Percentiles rank a stretch among this genome's conserved stretches.
phyloP scores from a whole-genome alignment of 2,888 invertebrate species.

The Xanthorhoe designata region DNA sequence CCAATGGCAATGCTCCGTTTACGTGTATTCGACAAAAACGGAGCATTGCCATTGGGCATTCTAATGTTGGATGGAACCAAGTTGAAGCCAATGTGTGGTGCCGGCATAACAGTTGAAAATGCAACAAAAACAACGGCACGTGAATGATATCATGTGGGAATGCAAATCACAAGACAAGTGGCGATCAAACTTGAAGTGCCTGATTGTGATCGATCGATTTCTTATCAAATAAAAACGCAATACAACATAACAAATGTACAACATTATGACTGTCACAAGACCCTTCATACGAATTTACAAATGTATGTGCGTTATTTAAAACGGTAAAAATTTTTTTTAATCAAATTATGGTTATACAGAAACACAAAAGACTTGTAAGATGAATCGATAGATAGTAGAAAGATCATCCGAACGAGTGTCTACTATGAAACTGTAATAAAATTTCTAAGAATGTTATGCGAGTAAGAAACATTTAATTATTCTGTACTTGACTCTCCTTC shows the following conservation, averaged over 20 bases:
- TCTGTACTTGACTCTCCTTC: neutral
- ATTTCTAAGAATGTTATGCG: no score
- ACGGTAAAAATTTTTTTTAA: neutral
- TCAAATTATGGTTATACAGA: neutral
- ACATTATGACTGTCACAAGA: neutral
- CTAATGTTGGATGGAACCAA: no score
- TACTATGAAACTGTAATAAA: no score
- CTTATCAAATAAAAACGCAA: neutral
- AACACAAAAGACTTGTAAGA: no score
- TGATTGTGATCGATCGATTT: conserved; percentile 2
- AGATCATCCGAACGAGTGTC: no score
- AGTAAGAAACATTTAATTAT: neutral
- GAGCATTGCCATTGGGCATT: no score
- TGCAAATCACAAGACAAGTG: conserved; percentile 17
- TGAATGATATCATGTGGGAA: conserved; percentile 23
- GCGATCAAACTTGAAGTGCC: conserved; percentile 2
- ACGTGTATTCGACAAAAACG: no score
- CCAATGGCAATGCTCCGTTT: no score
- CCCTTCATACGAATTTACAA: neutral
- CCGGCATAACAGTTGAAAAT: conserved; percentile 29
- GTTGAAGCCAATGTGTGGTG: no score
- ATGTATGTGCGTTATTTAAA: neutral
- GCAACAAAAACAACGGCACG: conserved; percentile 30
- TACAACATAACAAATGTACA: neutral
- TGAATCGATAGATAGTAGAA: no score